phyloP scores from a whole-genome alignment of 2,888 invertebrate genomes.

The Tineola bisselliella region DNA sequence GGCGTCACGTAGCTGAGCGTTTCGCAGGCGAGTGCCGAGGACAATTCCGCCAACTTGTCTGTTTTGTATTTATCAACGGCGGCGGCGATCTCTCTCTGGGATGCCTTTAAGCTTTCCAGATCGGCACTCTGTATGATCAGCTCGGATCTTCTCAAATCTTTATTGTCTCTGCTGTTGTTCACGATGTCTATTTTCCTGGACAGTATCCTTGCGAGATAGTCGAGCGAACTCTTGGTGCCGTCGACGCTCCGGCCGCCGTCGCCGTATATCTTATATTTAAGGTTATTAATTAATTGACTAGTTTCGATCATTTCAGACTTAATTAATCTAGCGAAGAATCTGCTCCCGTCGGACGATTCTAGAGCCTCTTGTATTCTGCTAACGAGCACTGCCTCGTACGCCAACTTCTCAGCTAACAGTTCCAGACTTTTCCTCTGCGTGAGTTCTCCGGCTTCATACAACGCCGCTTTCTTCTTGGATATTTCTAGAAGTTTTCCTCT shows the following conservation, averaged over 20 bases:
- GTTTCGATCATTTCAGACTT: slow-evolving; percentile 79
- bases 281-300: slow-evolving; percentile 77
- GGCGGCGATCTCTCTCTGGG: slow-evolving; percentile 71
- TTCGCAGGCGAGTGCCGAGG: slow-evolving; percentile 75
- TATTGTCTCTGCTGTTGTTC: slow-evolving; percentile 31
- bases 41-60: slow-evolving; percentile 74
- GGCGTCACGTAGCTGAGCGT: slow-evolving; percentile 70
- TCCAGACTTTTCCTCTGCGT: slow-evolving; percentile 75
- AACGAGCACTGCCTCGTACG: slow-evolving; percentile 80
- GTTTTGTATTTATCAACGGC: slow-evolving; percentile 73
- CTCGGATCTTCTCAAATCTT: slow-evolving; percentile 36
- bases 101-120: slow-evolving; percentile 58
- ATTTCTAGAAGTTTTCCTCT: slow-evolving; percentile 75
- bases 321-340: slow-evolving; percentile 70
- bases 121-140: slow-evolving; percentile 54
- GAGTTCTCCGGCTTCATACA: slow-evolving; percentile 74
- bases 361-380: slow-evolving; percentile 75
- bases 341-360: slow-evolving; percentile 64
- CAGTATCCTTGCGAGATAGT: slow-evolving; percentile 79
- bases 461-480: slow-evolving; percentile 71
- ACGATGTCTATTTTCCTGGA: slow-evolving; percentile 73
- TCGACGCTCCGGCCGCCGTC: slow-evolving; percentile 46
- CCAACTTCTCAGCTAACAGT: slow-evolving; percentile 80
- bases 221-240: slow-evolving; percentile 61
- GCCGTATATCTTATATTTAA: slow-evolving; percentile 74